Evolutionary conservation across 2,888 invertebrate genomes (phyloP).

Genomic region (Oegoconia quadripuncta): DNA sequence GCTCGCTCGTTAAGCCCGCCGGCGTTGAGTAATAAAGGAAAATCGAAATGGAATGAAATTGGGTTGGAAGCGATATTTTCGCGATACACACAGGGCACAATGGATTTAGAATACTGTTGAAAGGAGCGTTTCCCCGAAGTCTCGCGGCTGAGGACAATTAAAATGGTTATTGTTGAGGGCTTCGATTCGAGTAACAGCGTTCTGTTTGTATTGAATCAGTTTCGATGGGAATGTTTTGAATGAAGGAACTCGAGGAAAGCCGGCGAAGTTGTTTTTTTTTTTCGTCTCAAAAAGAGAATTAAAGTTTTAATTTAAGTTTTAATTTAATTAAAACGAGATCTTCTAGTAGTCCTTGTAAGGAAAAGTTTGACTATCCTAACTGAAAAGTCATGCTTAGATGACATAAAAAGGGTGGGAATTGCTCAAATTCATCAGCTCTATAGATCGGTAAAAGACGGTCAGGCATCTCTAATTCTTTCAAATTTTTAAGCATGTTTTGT

Average conservation of each 20-base stretch:
- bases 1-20: slow-evolving; percentile 76
- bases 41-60: slow-evolving; percentile 79
- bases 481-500: no score
- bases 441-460: no score
- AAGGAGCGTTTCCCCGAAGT: slow-evolving; percentile 56
- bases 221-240: slow-evolving; percentile 58
- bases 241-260: slow-evolving; percentile 54
- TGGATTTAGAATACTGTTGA: slow-evolving; percentile 68
- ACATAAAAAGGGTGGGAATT: no score
- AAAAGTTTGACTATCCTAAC: no score
- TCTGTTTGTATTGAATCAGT: slow-evolving; percentile 62
- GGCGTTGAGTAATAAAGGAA: slow-evolving; percentile 78
- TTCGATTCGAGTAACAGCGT: slow-evolving; percentile 48
- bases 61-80: slow-evolving; percentile 74
- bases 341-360: no score
- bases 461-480: no score
- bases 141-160: slow-evolving; percentile 65
- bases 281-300: slow-evolving; percentile 51
- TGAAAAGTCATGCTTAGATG: no score
- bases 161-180: slow-evolving; percentile 64
- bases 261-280: slow-evolving; percentile 53
- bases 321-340: slow-evolving; percentile 65
- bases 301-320: slow-evolving; percentile 57
- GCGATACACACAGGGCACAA: slow-evolving; percentile 66
- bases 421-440: no score